Base-by-base conservation (phyloP, 2,797 vertebrate species). In the Spondyliosoma cantharus region DNA sequence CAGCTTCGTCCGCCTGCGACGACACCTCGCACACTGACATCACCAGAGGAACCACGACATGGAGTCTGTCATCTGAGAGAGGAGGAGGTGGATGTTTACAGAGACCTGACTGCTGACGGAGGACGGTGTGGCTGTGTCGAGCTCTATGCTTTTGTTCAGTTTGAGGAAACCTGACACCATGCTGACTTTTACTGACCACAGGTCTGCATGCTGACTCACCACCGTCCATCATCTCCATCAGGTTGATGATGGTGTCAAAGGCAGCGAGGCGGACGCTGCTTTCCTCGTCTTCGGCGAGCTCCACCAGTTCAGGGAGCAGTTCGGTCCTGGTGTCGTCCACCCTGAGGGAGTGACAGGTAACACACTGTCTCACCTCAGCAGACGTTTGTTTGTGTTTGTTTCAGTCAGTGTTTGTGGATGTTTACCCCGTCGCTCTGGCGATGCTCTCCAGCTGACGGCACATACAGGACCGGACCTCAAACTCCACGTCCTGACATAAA, bases 381-480 rank as follows among this genome's bases (percentile, higher is more conserved):
- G 8, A 56, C 2, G 0, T 57, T 45, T 50, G 1, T 42, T 27
- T 42, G 9, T 25, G 17, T 70, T 74, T n/a, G 4, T n/a, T 66
- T 19, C 2, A 5, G 59, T 37, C 3, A 2, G 25, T 20, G 5
- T 54, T 17, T 29, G n/a, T 5, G 29, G 5, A 25, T 0, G 4
- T 74, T 96, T 94, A 98, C 97, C 97, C 97, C 73, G 95, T 89
- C 67, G 96, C 97, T 87, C 96, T 96, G 89, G 96, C 96, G 80
- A 99, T 95, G 78, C 91, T 96, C 90, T 98, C 97, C 91, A 99
- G 93, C 32, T 99, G 97, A 63, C 92, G 96, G 89, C 97, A 98
- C 95, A 99, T 98, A 76, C 96, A 97, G 75, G 95, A 95, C 90
- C 97, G 96, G 64, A 99, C 97, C 93, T 98, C 97, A 27, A 96